Evolutionary conservation across 2,113 vertebrate species (phyloP), one percentile per base, ranked within the genome.

Genomic region (Pterophyllum scalare): DNA sequence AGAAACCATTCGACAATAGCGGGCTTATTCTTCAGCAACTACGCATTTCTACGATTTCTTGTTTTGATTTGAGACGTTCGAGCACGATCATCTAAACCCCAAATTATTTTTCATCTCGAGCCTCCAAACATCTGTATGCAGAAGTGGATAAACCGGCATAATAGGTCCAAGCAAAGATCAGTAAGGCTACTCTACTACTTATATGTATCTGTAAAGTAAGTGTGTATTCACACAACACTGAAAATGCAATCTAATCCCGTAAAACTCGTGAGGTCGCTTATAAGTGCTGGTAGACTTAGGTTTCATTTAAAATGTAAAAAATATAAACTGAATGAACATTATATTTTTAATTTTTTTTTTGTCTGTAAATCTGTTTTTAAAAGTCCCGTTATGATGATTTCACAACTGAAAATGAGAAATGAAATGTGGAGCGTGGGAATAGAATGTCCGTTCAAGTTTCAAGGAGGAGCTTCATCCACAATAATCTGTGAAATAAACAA

Each of bases 1-100:
- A 91, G 87, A 84, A 84, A 70, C 64, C 3, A 11, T 58, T 40
- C 61, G 7, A 77, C 0, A 40, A 10, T n/a, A 38, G 67, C 20
- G 54, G 14, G 26, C 49, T 52, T 20, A 38, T 67, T 75, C 75
- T 24, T 22, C 20, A 24, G 3, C 5, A 11, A 26, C 5, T 19
- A 13, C 3, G 24, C 6, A 20, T 82, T 81, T 80, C 40, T 31
- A 35, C 17, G 31, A 20, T 20, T 52, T 70, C 2, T 20, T 31
- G 24, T 70, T 70, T 52, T 13, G 12, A 33, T 70, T 86, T 40
- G 19, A 28, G 28, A 13, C 62, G 58, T 10, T 85, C n/a, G 46
- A 60, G 0, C 65, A 11, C 11, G 17, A 2, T 61, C 13, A 5
- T 76, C n/a, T 57, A 22, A 70, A 17, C 19, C 40, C 15, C 43